phyloP scores from a whole-genome alignment of 2,113 vertebrate species.

The Notechis scutatus region DNA sequence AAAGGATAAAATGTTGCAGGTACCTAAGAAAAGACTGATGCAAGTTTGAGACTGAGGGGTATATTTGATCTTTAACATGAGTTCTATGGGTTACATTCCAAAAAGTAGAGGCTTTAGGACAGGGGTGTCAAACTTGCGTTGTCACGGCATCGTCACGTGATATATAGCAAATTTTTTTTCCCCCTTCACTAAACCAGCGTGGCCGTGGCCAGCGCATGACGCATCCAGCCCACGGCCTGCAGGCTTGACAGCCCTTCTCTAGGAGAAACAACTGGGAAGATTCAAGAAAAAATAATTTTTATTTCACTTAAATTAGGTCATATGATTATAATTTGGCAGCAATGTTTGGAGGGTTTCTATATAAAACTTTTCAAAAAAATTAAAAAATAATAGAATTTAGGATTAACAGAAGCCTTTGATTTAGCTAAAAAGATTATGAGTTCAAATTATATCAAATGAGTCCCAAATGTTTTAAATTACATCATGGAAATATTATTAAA shows the following conservation, averaged over 20 bases:
- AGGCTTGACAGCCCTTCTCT: background rate
- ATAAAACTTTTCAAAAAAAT: background rate
- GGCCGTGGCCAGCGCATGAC: too few relatives aligned
- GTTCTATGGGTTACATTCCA: background rate
- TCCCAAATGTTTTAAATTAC: background rate
- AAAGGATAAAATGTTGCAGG: background rate
- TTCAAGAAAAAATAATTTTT: background rate
- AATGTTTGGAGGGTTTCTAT: background rate
- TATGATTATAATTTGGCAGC: background rate
- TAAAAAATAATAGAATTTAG: background rate
- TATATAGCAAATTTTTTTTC: too few relatives aligned
- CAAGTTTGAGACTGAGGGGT: background rate
- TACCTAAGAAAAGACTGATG: background rate
- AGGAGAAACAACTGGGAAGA: background rate
- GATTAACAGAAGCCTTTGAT: background rate
- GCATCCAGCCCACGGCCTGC: fast-evolving
- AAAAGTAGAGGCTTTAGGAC: background rate
- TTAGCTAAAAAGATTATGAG: background rate
- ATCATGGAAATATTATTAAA: background rate
- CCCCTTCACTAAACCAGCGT: too few relatives aligned
- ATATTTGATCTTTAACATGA: background rate
- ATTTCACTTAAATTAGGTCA: background rate
- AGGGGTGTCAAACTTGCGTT: too few relatives aligned
- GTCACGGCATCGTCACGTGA: too few relatives aligned
- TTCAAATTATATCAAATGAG: background rate